Conservation (phyloP, 2,888 invertebrate species). For the Coremacera marginata region DNA sequence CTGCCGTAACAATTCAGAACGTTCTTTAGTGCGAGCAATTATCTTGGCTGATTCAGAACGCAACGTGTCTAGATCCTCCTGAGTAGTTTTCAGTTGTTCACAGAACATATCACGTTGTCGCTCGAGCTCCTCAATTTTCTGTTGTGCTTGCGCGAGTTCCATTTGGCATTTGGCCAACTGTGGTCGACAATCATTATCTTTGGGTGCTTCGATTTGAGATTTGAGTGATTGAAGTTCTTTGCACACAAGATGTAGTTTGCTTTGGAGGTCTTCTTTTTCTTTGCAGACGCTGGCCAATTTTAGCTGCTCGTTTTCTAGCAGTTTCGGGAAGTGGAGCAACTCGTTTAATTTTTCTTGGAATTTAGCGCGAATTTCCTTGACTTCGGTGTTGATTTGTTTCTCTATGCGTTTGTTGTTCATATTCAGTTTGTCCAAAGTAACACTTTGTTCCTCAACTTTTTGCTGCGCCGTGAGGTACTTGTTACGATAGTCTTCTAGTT, state of each 20-base stretch:
- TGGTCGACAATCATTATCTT: constrained; percentile 54
- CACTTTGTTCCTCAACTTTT: constrained; percentile 66
- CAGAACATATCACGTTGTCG: constrained; percentile 63
- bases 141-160: constrained; percentile 56
- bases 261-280: constrained; percentile 63
- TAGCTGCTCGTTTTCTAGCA: constrained; percentile 65
- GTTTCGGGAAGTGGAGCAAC: constrained; percentile 64
- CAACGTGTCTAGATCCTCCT: constrained; percentile 63
- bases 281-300: constrained; percentile 62
- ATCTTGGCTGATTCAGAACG: constrained; percentile 68
- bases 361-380: constrained; percentile 65
- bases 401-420: constrained; percentile 67
- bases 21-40: constrained; percentile 65
- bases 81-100: constrained; percentile 60
- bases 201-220: constrained; percentile 48
- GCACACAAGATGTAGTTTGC: constrained; percentile 63
- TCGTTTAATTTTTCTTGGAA: constrained; percentile 68
- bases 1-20: constrained; percentile 59
- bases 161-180: constrained; percentile 59
- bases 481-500: constrained; percentile 66
- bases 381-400: constrained; percentile 66
- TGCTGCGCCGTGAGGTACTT: constrained; percentile 67
- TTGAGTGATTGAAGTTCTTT: constrained; percentile 63
- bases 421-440: constrained; percentile 63
- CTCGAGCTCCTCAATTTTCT: constrained; percentile 57